Base-by-base conservation (phyloP, 2,888 invertebrate genomes). In the Sinotaia quadrata region DNA sequence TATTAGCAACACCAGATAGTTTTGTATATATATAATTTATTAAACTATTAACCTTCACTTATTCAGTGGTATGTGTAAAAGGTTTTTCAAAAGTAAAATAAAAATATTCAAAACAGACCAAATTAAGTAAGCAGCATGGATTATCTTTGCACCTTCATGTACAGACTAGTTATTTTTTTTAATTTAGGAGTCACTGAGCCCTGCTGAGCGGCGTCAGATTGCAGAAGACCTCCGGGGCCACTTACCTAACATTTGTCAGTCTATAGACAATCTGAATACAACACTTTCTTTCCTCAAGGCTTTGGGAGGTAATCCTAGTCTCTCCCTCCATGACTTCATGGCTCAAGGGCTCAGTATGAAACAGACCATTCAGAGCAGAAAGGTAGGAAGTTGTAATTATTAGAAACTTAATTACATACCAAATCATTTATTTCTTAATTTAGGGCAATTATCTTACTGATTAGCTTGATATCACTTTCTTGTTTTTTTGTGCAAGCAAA, bases 311-410 rank as follows among this genome's bases (percentile, higher is more conserved):
- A 49, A 70, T 2, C 70, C 72, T 4, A 60, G 71, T 0, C 33
- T 57, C 3, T 67, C 52, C 29, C 73, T 83, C 18, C 58, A 74
- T 15, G 44, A 47, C 10, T 83, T 82, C 69, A 81, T 83, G 81
- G 41, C 60, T 0, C 61, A 80, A 8, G 77, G 79, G 2, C 75
- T 83, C 29, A 70, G 72, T 57, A 81, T 82, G 79, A 73, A 72
- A 34, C 54, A 44, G 2, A 62, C 74, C 3, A 18, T 77, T 18
- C 18, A 54, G 12, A 77, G 76, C 60, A 77, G 70, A 44, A 78
- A 72, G 71, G 81, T 81, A 71, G 34, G n/a, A 8, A 51, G 51
- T 41, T 41, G 41, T 41, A 41, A 41, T 12, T 18, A 12, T 41
- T 41, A 2, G 2, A 1, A 1, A 18, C 12, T 41, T 2, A n/a